A percentile compares a stretch with the other conserved stretches of the same genome.
These are phyloP conservation scores for Remorina albescens DNA, from an alignment of 2,797 vertebrate species.

Conservation along the genomic window DNA sequence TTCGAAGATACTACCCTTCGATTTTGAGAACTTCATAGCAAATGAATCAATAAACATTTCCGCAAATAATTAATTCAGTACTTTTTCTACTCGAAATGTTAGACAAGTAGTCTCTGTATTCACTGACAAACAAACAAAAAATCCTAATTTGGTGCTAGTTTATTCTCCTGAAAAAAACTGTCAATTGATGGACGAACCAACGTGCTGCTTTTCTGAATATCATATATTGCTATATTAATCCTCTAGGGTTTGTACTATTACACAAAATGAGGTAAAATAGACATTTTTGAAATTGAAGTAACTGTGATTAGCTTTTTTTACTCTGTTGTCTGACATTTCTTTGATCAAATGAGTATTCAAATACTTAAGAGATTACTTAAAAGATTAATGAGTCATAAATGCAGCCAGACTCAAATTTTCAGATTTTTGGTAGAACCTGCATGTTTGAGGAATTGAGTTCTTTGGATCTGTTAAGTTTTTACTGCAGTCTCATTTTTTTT, in stretches of 20 bases:
- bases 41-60: not conserved
- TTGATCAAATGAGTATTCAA: not conserved
- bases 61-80: not conserved
- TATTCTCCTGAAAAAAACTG: too few species aligned
- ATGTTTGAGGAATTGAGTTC: not conserved
- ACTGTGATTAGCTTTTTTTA: not conserved
- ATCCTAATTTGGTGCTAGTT: too few species aligned
- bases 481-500: too few species aligned
- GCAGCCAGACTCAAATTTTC: not conserved
- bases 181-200: too few species aligned
- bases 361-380: not conserved
- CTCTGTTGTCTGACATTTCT: not conserved
- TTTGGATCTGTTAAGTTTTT: slow-evolving; percentile 7
- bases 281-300: not conserved
- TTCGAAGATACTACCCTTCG: not conserved
- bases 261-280: not conserved
- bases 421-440: too few species aligned
- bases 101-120: not conserved
- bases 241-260: not conserved
- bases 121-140: too few species aligned
- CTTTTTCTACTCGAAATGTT: not conserved
- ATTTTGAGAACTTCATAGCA: too few species aligned
- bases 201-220: not conserved
- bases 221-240: not conserved
- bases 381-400: not conserved